Evolutionary conservation across 2,797 vertebrate species (phyloP).

Genomic region (Hyperoplus lanceolatus): DNA sequence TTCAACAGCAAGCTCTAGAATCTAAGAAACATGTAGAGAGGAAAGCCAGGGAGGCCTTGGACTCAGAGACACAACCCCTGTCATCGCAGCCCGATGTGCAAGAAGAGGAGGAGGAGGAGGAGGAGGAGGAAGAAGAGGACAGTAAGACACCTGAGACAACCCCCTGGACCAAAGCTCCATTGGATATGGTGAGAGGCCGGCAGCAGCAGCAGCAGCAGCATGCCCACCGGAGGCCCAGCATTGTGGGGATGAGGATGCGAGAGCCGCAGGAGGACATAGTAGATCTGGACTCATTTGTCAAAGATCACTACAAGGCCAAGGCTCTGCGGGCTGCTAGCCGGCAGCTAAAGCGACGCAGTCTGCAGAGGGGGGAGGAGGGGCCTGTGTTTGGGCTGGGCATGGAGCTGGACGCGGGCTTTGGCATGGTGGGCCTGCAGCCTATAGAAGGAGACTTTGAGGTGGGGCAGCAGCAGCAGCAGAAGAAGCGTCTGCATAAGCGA

Average conservation of each 20-base stretch:
- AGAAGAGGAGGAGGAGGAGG: conserved; percentile 48
- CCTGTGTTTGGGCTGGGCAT: conserved; percentile 53
- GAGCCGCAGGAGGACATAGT: conserved; percentile 86
- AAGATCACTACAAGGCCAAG: conserved; percentile 87
- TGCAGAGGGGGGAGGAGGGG: conserved; percentile 76
- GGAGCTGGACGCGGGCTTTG: conserved; percentile 68
- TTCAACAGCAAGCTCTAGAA: conserved; percentile 7
- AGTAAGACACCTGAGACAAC: conserved; percentile 48
- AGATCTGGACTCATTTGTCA: conserved; percentile 88
- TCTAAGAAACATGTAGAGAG: conserved; percentile 29
- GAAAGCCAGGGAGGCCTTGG: conserved; percentile 42
- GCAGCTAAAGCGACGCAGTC: conserved; percentile 72
- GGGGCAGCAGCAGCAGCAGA: conserved; percentile 32
- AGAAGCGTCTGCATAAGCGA: conserved; percentile 70
- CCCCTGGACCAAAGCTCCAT: conserved; percentile 53
- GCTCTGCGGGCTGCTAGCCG: conserved; percentile 71
- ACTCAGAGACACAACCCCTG: conserved; percentile 1
- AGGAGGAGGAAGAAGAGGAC: conserved; percentile 49
- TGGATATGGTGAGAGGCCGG: neutral
- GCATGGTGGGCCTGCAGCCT: conserved; percentile 70
- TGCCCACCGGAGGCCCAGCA: conserved; percentile 74
- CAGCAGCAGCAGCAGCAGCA: neutral
- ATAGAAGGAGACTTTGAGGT: conserved; percentile 46
- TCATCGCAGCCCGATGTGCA: conserved; percentile 35
- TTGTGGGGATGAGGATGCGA: conserved; percentile 80